These are phyloP conservation scores for Notolepis coatsorum DNA, from an alignment of 2,797 vertebrate species.

Conservation along the genomic window DNA sequence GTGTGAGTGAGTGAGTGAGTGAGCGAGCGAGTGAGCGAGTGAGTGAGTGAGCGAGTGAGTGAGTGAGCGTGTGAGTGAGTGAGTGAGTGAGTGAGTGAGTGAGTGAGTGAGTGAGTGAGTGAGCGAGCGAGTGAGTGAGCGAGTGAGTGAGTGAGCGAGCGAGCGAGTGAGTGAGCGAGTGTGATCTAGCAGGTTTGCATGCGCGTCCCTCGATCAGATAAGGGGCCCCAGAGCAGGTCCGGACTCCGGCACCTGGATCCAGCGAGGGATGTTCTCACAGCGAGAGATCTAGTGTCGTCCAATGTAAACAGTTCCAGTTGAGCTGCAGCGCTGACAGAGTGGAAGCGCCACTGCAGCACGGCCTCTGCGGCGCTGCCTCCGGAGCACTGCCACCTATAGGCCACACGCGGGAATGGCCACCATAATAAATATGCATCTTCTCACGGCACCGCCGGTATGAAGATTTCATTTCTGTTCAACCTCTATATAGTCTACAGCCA, in stretches of 20 bases:
- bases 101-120: not conserved
- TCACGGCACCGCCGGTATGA: not conserved
- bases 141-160: not conserved
- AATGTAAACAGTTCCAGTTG: constrained; percentile 42
- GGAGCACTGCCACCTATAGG: constrained; percentile 41
- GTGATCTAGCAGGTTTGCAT: not conserved
- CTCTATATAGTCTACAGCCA: too few relatives aligned
- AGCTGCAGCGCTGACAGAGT: constrained; percentile 16
- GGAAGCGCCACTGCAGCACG: constrained; percentile 14
- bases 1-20: not conserved
- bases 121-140: not conserved
- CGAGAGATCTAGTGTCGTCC: constrained; percentile 32
- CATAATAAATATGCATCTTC: not conserved
- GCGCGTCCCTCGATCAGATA: not conserved
- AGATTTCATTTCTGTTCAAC: too few relatives aligned
- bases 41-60: not conserved
- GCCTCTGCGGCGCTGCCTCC: not conserved
- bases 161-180: not conserved
- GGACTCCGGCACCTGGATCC: constrained; percentile 25
- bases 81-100: not conserved
- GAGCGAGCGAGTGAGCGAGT: not conserved
- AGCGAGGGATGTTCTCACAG: constrained; percentile 26
- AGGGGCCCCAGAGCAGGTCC: not conserved
- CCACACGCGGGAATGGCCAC: constrained; percentile 17
- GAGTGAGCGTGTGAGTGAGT: not conserved